A percentile compares a stretch with the other conserved stretches of the same genome.
Conservation (phyloP, 2,797 vertebrate species). For the Crocodylus rhombifer region DNA sequence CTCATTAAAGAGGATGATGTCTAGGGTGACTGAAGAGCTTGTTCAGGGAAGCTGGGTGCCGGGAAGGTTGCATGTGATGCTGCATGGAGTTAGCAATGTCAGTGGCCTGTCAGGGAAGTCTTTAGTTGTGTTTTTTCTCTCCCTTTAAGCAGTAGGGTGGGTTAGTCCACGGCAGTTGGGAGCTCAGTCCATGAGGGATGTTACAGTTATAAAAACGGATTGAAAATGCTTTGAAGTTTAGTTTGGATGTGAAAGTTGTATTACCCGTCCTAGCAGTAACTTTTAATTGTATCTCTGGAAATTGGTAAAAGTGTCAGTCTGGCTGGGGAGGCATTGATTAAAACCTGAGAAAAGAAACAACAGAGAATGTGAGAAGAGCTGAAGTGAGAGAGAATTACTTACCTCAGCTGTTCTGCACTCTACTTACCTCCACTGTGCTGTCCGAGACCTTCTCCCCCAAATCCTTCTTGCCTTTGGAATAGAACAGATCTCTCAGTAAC, state of each 20-base stretch:
- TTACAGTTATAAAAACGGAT: constrained; percentile 75
- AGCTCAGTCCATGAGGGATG: constrained; percentile 79
- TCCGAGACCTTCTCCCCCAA: constrained; percentile 89
- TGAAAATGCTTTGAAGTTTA: constrained; percentile 80
- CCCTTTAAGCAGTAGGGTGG: constrained; percentile 73
- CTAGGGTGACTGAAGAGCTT: constrained; percentile 66
- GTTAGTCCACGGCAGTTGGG: constrained; percentile 76
- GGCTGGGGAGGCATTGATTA: constrained; percentile 89
- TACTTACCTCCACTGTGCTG: constrained; percentile 97
- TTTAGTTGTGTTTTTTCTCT: constrained; percentile 56
- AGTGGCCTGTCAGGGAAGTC: constrained; percentile 47
- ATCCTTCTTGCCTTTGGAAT: constrained; percentile 92
- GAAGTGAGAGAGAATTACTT: constrained; percentile 81
- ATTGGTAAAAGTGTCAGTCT: constrained; percentile 88
- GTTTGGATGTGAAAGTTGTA: constrained; percentile 80
- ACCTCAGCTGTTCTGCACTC: constrained; percentile 81
- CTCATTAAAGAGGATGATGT: constrained; percentile 21
- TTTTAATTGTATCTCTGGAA: constrained; percentile 89
- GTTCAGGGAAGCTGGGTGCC: constrained; percentile 62
- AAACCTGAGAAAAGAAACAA: constrained; percentile 89
- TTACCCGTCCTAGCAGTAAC: constrained; percentile 87
- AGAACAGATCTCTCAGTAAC: constrained; percentile 71
- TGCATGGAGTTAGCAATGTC: constrained; percentile 68
- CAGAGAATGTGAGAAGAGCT: constrained; percentile 85
- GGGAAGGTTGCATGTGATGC: constrained; percentile 67